Evolutionary conservation across 1,140 invertebrate genomes (phyloP).

Genomic region (Cyclina sinensis): DNA sequence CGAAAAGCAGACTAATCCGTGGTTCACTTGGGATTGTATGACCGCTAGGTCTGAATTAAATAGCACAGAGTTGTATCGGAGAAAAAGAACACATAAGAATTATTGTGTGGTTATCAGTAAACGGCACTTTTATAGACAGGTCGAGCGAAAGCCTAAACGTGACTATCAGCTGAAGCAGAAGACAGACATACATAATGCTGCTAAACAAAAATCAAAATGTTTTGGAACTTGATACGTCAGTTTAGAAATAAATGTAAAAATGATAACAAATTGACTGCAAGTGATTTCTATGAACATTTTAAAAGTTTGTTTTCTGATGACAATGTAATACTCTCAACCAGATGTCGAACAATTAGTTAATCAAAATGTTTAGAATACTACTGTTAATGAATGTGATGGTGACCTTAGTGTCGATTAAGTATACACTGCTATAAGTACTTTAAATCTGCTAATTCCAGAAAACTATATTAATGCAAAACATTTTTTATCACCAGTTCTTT

Average conservation of each 20-base stretch:
- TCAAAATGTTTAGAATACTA: not conserved
- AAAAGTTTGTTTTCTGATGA: not conserved
- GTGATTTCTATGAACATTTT: not conserved
- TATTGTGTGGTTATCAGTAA: too few species aligned
- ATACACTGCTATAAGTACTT: not conserved
- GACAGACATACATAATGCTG: not conserved
- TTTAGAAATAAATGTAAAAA: not conserved
- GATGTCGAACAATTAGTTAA: not conserved
- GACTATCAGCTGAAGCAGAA: not conserved
- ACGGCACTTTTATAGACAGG: not conserved
- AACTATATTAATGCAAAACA: not conserved
- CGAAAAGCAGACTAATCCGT: too few species aligned
- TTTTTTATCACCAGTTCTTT: slow-evolving; percentile 4
- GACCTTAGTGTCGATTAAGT: not conserved
- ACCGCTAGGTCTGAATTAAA: too few species aligned
- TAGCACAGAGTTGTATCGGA: too few species aligned
- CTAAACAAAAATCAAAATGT: not conserved
- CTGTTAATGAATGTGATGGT: not conserved
- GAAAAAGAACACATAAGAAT: too few species aligned
- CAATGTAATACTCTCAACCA: not conserved
- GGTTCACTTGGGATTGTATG: too few species aligned
- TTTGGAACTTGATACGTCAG: not conserved
- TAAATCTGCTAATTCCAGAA: slow-evolving; percentile 3
- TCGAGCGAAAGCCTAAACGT: not conserved
- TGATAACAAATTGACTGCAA: not conserved